phyloP scores from a whole-genome alignment of 2,113 vertebrate genomes.

The Hippocampus abdominalis region DNA sequence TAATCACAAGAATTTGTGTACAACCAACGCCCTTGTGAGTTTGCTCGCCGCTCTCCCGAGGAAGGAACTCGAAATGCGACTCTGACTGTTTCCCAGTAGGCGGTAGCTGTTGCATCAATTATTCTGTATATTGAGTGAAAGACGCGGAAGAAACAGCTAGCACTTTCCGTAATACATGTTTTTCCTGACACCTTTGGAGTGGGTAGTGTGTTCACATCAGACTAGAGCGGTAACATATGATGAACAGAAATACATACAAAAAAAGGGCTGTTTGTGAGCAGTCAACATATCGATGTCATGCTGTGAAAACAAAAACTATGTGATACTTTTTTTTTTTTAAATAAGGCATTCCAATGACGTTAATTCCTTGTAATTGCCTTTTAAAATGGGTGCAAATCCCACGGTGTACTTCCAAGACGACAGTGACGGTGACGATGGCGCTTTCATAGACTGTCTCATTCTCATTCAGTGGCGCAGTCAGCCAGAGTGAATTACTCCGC shows the following conservation, averaged over 20 bases:
- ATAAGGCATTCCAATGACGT: neutral
- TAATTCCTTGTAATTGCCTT: neutral
- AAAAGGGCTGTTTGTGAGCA: neutral
- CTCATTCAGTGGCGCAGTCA: slow-evolving; percentile 14
- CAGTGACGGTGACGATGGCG: neutral
- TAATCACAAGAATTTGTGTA: neutral
- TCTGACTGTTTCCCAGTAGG: neutral
- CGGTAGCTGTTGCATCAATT: neutral
- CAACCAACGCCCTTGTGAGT: neutral
- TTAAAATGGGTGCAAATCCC: neutral
- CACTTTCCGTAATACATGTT: neutral
- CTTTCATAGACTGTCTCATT: neutral
- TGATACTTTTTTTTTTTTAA: neutral
- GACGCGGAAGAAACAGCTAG: neutral
- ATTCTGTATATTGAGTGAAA: neutral
- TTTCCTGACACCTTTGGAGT: neutral
- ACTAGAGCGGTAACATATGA: neutral
- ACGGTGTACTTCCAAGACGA: neutral
- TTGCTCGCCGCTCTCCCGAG: neutral
- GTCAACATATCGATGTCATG: neutral
- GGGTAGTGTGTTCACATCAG: neutral
- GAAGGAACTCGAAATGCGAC: neutral
- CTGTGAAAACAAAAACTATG: neutral
- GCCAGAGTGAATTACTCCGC: slow-evolving; percentile 1
- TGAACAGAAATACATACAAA: neutral